Evolutionary conservation across 1,140 invertebrate genomes (phyloP), one percentile per base, ranked within the genome.

Genomic region (Brachionus calyciflorus): DNA sequence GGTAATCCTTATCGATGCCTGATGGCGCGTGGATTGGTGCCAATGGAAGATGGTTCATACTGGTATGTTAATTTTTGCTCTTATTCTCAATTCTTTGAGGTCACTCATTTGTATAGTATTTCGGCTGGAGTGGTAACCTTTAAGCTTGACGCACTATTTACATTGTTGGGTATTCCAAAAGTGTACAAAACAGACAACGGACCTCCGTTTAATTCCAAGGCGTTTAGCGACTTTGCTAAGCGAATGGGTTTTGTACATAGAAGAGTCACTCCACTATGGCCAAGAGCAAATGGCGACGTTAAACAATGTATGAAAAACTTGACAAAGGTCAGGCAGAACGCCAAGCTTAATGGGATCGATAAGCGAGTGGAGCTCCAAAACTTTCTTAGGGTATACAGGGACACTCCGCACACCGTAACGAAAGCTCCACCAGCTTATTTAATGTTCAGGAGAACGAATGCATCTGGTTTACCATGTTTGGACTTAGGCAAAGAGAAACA

Each of bases 111-210:
- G n/a, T n/a, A n/a, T n/a, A n/a, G n/a, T n/a, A n/a, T n/a, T n/a
- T n/a, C n/a, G n/a, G n/a, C n/a, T n/a, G n/a, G n/a, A n/a, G n/a
- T n/a, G n/a, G n/a, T n/a, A n/a, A n/a, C n/a, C n/a, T n/a, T n/a
- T n/a, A n/a, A n/a, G 65, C 69, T 40, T 80, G 14, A 14, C 65
- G 14, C 26, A 10, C 77, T 78, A 12, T 80, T 80, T 63, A 77
- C 77, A 9, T 79, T 33, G 26, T 76, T 76, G 68, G 78, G 79
- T 28, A 53, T 49, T 33, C 80, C 78, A 28, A 44, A 21, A 44
- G 76, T 26, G 17, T 12, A 80, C n/a, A 53, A 76, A 68, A 76
- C 24, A 33, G 78, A 80, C 41, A 79, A 78, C 75, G 78, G 78
- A 37, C 70, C 78, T 14, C 75, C 77, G 37, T 79, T 79, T 37